Conservation (phyloP, 2,888 invertebrate genomes). For the Protonemura montana region DNA sequence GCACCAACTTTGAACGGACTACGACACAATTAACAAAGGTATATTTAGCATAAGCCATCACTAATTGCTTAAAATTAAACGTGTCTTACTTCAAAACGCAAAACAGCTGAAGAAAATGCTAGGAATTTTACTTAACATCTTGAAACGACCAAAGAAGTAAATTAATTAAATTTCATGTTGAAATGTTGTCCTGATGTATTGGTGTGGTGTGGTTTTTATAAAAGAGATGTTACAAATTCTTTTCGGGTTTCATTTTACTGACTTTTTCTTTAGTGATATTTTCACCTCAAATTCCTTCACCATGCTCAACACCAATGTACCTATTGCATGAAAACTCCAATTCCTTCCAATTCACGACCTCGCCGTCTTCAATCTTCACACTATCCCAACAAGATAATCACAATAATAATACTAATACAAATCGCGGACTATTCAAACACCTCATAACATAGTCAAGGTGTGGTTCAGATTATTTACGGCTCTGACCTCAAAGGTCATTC, state of each 20-base stretch:
- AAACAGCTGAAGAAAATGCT: not conserved
- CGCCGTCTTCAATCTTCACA: not conserved
- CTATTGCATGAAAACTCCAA: too few species aligned
- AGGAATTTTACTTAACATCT: not conserved
- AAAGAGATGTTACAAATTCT: too few species aligned
- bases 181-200: not conserved
- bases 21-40: not conserved
- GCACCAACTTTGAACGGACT: not conserved
- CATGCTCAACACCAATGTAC: too few species aligned
- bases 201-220: too few species aligned
- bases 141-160: not conserved
- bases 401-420: not conserved
- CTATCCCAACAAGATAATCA: not conserved
- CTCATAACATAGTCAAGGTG: not conserved
- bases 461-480: not conserved
- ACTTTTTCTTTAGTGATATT: too few species aligned
- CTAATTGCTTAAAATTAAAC: conserved; percentile 7
- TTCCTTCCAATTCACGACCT: not conserved
- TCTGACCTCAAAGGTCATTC: not conserved
- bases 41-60: not conserved
- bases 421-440: not conserved
- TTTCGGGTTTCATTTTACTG: too few species aligned
- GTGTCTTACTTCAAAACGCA: not conserved
- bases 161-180: not conserved
- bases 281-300: too few species aligned